A percentile compares a stretch with the other conserved stretches of the same genome.
Evolutionary conservation across 2,797 vertebrate species (phyloP).

Genomic region (Cyprinodon diabolis): DNA sequence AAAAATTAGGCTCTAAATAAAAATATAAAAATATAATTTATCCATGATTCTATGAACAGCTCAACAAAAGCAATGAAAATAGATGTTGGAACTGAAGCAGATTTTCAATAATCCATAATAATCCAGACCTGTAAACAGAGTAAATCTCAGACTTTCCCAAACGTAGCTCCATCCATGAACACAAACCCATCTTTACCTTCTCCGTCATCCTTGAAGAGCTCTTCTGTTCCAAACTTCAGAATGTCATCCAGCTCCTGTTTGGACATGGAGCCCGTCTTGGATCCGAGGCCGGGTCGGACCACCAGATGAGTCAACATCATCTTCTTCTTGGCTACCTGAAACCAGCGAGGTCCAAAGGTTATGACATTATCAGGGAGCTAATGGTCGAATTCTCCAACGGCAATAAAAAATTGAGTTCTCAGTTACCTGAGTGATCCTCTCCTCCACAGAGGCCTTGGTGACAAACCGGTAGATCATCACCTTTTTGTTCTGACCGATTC

Average conservation of each 20-base stretch:
- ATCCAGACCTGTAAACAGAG: not conserved
- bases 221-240: conserved; percentile 96
- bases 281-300: conserved; percentile 94
- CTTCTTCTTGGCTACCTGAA: conserved; percentile 95
- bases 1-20: not conserved
- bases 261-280: conserved; percentile 98
- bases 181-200: conserved; percentile 45
- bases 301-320: conserved; percentile 99
- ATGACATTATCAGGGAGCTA: not conserved
- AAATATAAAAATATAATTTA: too few species aligned
- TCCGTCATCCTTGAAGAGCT: conserved; percentile 93
- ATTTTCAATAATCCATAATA: not conserved
- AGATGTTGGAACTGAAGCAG: not conserved
- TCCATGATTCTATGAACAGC: too few species aligned
- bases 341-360: not conserved
- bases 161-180: accelerated
- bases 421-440: conserved; percentile 90
- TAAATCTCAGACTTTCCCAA: not conserved
- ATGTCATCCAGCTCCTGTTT: conserved; percentile 99
- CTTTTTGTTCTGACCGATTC: conserved; percentile 98
- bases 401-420: not conserved
- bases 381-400: not conserved
- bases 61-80: not conserved
- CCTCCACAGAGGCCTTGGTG: conserved; percentile 96
- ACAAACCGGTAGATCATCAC: conserved; percentile 99